Conservation (phyloP, 2,888 invertebrate species). For the Macaria notata region DNA sequence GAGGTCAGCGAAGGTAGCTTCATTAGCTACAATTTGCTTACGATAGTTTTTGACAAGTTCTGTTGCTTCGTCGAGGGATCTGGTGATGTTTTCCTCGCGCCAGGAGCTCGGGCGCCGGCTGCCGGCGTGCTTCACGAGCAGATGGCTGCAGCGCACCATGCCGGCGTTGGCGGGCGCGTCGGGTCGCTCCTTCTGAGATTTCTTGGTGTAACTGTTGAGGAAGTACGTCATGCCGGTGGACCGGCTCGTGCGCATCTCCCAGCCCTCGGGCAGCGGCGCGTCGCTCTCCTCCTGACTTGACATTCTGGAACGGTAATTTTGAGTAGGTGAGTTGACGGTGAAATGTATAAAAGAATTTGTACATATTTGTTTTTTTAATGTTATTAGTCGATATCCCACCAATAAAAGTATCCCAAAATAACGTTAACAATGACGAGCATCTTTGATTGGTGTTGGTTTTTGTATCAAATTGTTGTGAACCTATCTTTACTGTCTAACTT, state of each 20-base stretch:
- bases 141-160: slow-evolving; percentile 94
- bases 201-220: slow-evolving; percentile 96
- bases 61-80: slow-evolving; percentile 95
- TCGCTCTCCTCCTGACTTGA: slow-evolving; percentile 69
- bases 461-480: too few species aligned
- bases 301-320: slow-evolving; percentile 65
- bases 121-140: slow-evolving; percentile 95
- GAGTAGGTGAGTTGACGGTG: too few species aligned
- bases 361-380: too few species aligned
- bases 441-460: too few species aligned
- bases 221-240: slow-evolving; percentile 96
- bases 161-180: slow-evolving; percentile 89
- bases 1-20: slow-evolving; percentile 91
- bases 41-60: slow-evolving; percentile 92
- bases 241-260: slow-evolving; percentile 95
- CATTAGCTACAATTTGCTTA: slow-evolving; percentile 91
- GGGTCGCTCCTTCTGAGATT: slow-evolving; percentile 98
- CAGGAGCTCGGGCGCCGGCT: slow-evolving; percentile 97
- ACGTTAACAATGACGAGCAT: too few species aligned
- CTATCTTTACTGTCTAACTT: too few species aligned
- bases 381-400: too few species aligned
- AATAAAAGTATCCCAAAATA: too few species aligned
- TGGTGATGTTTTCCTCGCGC: slow-evolving; percentile 95
- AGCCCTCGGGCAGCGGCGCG: slow-evolving; percentile 90
- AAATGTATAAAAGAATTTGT: too few species aligned